Base-by-base conservation (phyloP, 2,797 vertebrate species). In the Acanthis flammea region DNA sequence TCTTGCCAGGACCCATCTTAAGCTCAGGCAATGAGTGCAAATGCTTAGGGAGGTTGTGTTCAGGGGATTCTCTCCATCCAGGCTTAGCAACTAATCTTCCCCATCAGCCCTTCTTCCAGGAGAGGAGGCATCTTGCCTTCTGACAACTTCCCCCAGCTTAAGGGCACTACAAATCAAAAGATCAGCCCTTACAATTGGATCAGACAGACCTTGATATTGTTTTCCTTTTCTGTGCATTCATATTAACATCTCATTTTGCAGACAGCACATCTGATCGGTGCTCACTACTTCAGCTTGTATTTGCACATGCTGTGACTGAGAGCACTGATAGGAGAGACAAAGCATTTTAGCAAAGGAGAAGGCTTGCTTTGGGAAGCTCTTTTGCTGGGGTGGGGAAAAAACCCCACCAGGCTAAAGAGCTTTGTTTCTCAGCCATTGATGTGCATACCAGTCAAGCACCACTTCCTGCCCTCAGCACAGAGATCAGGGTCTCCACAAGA, bases 1-100 rank as follows among this genome's bases (percentile, higher is more conserved):
- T 97, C 95, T 97, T 95, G 95, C 95, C 95, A 97, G 96, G 95
- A 89, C 94, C 92, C 92, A 92, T 96, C 93, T 95, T 82, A 93
- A 94, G 86, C 95, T 91, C 77, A 87, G 80, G 78, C 74, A 0
- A 92, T 27, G 80, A 90, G 90, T 73, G 62, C 86, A 96, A 94
- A 88, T 60, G 48, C 63, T 86, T 60, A 23, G 37, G 53, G 63
- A 92, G 78, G 83, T 82, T 81, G 71, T 45, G 57, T 82, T 88
- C 58, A 22, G 78, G 90, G 84, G 77, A 86, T 92, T 95, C 92
- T 87, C 88, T 94, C 63, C 75, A 85, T 82, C 61, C 84, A 45
- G 71, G 81, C 83, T 94, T 88, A 92, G 58, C 72, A 94, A 65
- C 57, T 94, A 80, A 94, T 92, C 81, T 83, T 79, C 57, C 42